Evolutionary conservation across 2,113 vertebrate species (phyloP).

Genomic region (Ramphastos sulfuratus): DNA sequence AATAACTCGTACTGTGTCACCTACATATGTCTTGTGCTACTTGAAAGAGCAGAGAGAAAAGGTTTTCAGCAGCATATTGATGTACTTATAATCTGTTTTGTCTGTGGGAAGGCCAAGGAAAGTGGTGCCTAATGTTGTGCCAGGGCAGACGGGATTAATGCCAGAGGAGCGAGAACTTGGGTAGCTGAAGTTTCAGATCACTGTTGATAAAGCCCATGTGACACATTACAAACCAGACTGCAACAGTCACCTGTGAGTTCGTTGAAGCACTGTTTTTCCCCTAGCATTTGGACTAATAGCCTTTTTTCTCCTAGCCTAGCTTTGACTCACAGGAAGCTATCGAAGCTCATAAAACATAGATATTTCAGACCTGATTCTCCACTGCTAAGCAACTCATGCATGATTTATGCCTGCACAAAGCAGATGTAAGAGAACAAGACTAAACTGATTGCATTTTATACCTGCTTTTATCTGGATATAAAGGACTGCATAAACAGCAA

Average conservation of each 20-base stretch:
- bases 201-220: neutral
- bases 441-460: slow-evolving; percentile 46
- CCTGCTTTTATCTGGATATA: slow-evolving; percentile 44
- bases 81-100: neutral
- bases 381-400: slow-evolving; percentile 29
- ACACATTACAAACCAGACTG: neutral
- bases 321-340: slow-evolving; percentile 14
- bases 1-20: neutral
- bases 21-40: neutral
- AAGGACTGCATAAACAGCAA: slow-evolving; percentile 18
- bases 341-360: slow-evolving; percentile 8
- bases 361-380: slow-evolving; percentile 24
- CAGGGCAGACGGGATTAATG: neutral
- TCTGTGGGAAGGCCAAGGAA: neutral
- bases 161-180: neutral
- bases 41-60: neutral
- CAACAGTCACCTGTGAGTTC: neutral
- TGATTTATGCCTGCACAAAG: slow-evolving; percentile 47
- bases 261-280: neutral
- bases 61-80: neutral
- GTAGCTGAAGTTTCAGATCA: neutral
- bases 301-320: neutral
- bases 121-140: neutral
- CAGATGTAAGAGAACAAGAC: slow-evolving; percentile 43
- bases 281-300: neutral